These are phyloP conservation scores for Drosophila diplacantha DNA, from an alignment of 2,888 invertebrate species.

Conservation along the genomic window DNA sequence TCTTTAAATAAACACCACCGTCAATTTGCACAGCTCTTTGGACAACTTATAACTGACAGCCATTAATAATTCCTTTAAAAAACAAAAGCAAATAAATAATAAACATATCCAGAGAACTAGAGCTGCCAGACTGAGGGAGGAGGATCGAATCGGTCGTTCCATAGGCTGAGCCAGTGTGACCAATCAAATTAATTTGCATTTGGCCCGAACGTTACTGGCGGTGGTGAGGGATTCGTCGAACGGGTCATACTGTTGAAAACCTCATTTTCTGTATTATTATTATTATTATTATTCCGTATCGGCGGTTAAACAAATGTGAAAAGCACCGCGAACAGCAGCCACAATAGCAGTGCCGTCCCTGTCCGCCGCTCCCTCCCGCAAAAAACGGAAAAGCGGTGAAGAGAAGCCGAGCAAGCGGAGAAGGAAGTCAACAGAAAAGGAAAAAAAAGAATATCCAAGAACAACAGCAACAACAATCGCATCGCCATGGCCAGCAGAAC, in stretches of 20 bases:
- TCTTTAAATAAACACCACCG: too few species aligned
- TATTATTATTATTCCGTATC: conserved; percentile 11
- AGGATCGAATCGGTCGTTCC: background rate
- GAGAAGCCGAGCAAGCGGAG: conserved; percentile 2
- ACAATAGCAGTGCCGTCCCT: conserved; percentile 15
- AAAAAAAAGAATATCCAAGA: conserved; percentile 12
- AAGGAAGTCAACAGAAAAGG: conserved; percentile 18
- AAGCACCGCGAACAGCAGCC: conserved; percentile 21
- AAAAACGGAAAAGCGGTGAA: conserved; percentile 6
- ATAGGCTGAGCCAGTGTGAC: background rate
- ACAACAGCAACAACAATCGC: conserved; percentile 29
- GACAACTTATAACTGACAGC: background rate
- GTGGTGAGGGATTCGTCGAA: conserved; percentile 1
- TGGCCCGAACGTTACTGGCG: background rate
- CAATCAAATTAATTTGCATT: background rate
- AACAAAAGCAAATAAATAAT: too few species aligned
- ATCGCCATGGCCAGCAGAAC: conserved; percentile 58
- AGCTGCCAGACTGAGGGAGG: background rate
- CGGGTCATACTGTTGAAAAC: conserved; percentile 12
- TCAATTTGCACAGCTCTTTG: background rate
- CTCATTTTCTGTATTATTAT: conserved; percentile 14
- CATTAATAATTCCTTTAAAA: background rate
- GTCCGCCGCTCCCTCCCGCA: background rate
- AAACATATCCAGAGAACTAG: too few species aligned
- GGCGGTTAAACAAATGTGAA: conserved; percentile 34